A percentile compares a stretch with the other conserved stretches of the same genome.
Evolutionary conservation across 2,888 invertebrate species (phyloP).

Genomic region (Scaptomyza flava): DNA sequence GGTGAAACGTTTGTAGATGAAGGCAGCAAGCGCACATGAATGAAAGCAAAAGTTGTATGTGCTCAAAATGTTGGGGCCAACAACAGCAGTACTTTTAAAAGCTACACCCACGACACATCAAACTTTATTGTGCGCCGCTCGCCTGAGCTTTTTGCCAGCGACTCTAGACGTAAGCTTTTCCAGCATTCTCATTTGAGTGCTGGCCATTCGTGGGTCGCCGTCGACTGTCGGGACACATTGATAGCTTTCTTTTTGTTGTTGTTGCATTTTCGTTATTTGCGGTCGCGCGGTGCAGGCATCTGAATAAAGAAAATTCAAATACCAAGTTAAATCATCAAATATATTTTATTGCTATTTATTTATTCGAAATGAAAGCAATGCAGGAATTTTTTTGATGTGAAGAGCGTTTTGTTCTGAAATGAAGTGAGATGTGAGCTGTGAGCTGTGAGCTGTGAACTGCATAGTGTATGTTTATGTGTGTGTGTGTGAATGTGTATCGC

Average conservation of each 20-base stretch:
- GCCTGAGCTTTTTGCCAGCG: constrained; percentile 56
- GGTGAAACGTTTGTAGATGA: neutral
- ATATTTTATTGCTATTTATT: constrained; percentile 36
- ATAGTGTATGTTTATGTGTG: constrained; percentile 6
- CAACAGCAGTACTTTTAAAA: constrained; percentile 36
- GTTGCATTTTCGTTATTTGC: constrained; percentile 16
- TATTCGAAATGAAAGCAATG: constrained; percentile 7
- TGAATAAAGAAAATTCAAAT: constrained; percentile 39
- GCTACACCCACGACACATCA: constrained; percentile 44
- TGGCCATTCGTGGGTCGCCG: constrained; percentile 59
- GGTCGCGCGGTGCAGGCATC: constrained; percentile 41
- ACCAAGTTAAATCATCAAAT: constrained; percentile 31
- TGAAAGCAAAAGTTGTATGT: constrained; percentile 53
- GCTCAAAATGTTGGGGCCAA: constrained; percentile 13
- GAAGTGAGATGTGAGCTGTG: constrained; percentile 28
- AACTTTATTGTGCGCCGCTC: constrained; percentile 28
- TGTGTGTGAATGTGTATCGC: neutral
- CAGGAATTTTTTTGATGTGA: constrained; percentile 17
- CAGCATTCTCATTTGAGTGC: constrained; percentile 66
- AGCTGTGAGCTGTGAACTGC: neutral
- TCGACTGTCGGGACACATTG: constrained; percentile 27
- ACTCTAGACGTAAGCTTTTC: constrained; percentile 50
- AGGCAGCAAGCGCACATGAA: constrained; percentile 28
- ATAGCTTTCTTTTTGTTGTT: constrained; percentile 7
- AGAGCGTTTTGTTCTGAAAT: constrained; percentile 54